Conservation (phyloP, 2,888 invertebrate genomes). For the Heterodera filipjevi region DNA sequence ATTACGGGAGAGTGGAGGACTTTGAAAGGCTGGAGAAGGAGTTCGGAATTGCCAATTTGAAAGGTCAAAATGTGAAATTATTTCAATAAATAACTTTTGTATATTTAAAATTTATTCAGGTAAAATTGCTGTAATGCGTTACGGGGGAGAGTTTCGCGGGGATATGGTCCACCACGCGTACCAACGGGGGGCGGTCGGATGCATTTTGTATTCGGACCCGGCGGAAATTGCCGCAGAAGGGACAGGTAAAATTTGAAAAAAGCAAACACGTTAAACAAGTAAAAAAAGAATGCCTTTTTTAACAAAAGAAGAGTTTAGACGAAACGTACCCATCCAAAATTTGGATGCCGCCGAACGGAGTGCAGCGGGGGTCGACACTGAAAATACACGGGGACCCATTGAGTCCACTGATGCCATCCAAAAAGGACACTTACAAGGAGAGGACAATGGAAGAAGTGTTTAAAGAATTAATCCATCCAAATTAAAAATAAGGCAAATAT, state of each 20-base stretch:
- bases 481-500: slow-evolving; percentile 32
- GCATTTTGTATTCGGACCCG: slow-evolving; percentile 63
- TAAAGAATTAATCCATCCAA: slow-evolving; percentile 15
- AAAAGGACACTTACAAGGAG: slow-evolving; percentile 61
- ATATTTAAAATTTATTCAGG: slow-evolving; percentile 40
- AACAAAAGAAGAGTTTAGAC: not conserved
- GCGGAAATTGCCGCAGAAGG: slow-evolving; percentile 52
- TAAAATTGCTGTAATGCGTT: slow-evolving; percentile 69
- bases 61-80: not conserved
- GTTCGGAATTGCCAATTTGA: slow-evolving; percentile 20
- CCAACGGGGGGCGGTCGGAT: slow-evolving; percentile 64
- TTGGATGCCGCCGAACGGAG: slow-evolving; percentile 69
- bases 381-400: slow-evolving; percentile 67
- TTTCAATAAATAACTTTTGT: slow-evolving; percentile 47
- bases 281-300: not conserved
- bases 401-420: slow-evolving; percentile 69
- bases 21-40: slow-evolving; percentile 51
- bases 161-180: slow-evolving; percentile 66
- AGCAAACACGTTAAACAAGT: not conserved
- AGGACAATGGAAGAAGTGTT: not conserved
- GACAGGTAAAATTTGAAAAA: not conserved
- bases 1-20: slow-evolving; percentile 54
- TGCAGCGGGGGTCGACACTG: slow-evolving; percentile 67
- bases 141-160: slow-evolving; percentile 68
- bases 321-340: not conserved